Evolutionary conservation across 2,797 vertebrate genomes (phyloP).

Genomic region (Pogoniulus pusillus): DNA sequence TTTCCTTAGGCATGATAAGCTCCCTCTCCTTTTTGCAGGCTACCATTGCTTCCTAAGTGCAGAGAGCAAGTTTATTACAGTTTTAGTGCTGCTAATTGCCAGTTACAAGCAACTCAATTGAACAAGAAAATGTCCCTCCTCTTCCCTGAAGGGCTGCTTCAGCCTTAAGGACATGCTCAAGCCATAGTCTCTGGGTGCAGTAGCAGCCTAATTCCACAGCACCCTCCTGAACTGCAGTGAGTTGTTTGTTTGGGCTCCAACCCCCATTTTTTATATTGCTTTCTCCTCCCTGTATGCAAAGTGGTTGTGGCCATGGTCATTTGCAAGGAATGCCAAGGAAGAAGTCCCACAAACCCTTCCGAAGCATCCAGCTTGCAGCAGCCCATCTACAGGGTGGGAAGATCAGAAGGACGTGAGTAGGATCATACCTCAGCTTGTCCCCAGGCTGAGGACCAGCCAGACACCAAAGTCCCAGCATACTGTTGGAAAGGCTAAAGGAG

Average conservation of each 20-base stretch:
- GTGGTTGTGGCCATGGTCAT: rapidly evolving
- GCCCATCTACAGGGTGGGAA: neutral
- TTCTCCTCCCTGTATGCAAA: neutral
- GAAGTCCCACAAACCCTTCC: neutral
- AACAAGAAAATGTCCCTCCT: neutral
- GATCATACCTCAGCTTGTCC: neutral
- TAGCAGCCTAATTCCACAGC: neutral
- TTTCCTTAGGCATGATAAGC: neutral
- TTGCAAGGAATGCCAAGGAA: neutral
- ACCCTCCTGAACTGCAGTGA: neutral
- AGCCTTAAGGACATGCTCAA: rapidly evolving
- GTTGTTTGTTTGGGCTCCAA: neutral
- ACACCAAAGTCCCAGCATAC: neutral
- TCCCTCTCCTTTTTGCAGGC: neutral
- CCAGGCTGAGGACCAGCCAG: neutral
- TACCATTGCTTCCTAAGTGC: neutral
- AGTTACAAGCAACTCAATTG: neutral
- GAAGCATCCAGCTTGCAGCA: neutral
- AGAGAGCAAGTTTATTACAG: neutral
- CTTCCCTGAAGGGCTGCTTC: neutral
- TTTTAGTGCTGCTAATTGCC: neutral
- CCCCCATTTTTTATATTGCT: too few relatives aligned
- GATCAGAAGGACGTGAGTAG: neutral
- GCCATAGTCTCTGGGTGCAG: neutral
- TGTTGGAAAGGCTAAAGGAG: neutral